phyloP scores from a whole-genome alignment of 1,140 invertebrate species.

The Neodiprion virginianus region DNA sequence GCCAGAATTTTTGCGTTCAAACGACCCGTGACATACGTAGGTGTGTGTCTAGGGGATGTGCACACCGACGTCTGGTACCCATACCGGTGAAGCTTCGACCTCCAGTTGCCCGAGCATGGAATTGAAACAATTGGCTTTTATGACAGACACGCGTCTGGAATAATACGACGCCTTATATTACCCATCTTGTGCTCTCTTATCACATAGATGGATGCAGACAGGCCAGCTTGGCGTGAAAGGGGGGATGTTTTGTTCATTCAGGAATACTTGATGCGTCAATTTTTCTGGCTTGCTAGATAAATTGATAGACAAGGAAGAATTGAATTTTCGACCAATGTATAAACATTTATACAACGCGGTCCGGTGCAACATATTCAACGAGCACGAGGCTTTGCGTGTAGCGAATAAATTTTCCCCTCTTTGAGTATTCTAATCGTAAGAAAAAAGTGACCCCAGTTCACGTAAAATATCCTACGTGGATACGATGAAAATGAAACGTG shows the following conservation, averaged over 20 bases:
- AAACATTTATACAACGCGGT: constrained; percentile 1
- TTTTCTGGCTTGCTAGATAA: not conserved
- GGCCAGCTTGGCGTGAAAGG: too few species aligned
- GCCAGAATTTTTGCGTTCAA: too few species aligned
- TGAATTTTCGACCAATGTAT: not conserved
- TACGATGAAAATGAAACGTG: too few species aligned
- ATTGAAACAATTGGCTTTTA: constrained; percentile 46
- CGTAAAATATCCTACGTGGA: too few species aligned
- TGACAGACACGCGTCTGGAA: constrained; percentile 38
- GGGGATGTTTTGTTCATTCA: too few species aligned
- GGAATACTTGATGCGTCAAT: not conserved
- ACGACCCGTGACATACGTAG: too few species aligned
- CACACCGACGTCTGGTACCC: not conserved
- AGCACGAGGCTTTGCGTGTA: too few species aligned
- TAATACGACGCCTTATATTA: constrained; percentile 17
- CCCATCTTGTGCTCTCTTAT: too few species aligned
- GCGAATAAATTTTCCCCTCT: too few species aligned
- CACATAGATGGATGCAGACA: too few species aligned
- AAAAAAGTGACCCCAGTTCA: too few species aligned
- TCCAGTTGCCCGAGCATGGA: constrained; percentile 31
- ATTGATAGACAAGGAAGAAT: not conserved
- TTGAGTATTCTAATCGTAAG: too few species aligned
- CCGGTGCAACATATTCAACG: not conserved
- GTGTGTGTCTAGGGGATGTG: not conserved
- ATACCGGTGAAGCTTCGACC: not conserved